phyloP scores from a whole-genome alignment of 2,113 vertebrate genomes.

The Diadophis punctatus region DNA sequence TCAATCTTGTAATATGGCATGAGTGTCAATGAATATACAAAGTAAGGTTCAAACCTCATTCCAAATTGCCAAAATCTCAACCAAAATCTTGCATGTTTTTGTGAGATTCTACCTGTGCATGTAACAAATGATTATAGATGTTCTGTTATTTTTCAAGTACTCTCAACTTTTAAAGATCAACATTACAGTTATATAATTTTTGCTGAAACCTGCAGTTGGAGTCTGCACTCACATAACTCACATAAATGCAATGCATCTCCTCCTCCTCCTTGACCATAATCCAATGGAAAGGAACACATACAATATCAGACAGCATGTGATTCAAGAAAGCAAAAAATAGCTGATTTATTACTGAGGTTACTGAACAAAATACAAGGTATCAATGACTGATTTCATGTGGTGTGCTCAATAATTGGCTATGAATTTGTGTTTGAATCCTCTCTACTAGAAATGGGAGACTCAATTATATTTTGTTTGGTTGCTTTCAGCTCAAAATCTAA shows the following conservation, averaged over 20 bases:
- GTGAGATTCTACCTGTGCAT: background rate
- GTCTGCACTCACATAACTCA: background rate
- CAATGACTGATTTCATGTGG: background rate
- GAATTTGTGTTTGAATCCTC: background rate
- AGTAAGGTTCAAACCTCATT: background rate
- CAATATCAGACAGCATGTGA: background rate
- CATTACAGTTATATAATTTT: background rate
- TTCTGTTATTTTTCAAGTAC: background rate
- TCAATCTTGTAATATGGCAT: background rate
- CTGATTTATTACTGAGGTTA: background rate
- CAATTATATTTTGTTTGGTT: background rate
- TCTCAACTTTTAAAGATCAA: background rate
- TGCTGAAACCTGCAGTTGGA: background rate
- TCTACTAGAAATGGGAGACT: background rate
- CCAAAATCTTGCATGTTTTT: background rate
- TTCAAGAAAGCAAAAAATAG: conserved; percentile 39
- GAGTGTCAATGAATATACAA: background rate
- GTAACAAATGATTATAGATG: background rate
- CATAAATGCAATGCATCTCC: background rate
- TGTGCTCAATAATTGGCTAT: background rate
- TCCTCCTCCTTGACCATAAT: background rate
- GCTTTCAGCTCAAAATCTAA: background rate
- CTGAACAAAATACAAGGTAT: background rate
- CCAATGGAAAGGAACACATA: background rate
- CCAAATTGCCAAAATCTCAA: background rate